These are phyloP conservation scores for Acrocephalus scirpaceus DNA, from an alignment of 2,797 vertebrate species.

Conservation along the genomic window DNA sequence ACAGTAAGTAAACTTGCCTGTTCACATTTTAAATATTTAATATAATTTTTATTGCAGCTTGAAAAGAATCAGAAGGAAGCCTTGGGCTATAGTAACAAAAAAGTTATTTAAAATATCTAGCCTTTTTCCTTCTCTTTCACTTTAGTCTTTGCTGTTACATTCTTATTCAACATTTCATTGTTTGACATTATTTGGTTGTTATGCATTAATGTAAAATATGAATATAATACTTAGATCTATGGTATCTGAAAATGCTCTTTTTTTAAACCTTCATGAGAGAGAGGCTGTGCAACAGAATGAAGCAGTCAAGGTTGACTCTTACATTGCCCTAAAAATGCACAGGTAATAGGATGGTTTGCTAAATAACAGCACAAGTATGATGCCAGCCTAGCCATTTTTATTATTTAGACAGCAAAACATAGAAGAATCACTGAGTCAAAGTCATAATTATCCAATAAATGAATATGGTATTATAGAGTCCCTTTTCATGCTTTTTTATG, in stretches of 20 bases:
- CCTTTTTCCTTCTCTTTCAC: not conserved
- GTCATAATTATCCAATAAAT: not conserved
- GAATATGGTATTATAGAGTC: not conserved
- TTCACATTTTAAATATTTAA: slow-evolving; percentile 1
- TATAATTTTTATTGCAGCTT: not conserved
- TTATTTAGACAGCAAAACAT: not conserved
- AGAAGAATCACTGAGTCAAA: not conserved
- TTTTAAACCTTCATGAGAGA: not conserved
- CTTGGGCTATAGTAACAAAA: not conserved
- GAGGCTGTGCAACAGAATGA: not conserved
- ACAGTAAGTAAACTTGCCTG: slow-evolving; percentile 82
- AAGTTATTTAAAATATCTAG: not conserved
- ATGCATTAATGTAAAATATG: not conserved
- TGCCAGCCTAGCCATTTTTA: not conserved
- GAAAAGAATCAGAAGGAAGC: not conserved
- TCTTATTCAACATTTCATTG: not conserved
- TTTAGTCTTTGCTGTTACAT: not conserved
- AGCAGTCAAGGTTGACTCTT: not conserved
- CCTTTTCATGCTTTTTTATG: not conserved
- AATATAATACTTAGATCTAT: not conserved
- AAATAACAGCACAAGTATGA: not conserved
- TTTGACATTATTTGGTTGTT: not conserved
- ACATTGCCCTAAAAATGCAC: not conserved
- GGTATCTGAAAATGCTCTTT: not conserved
- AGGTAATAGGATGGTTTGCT: not conserved